These are phyloP conservation scores for Drosophila formosana DNA, from an alignment of 2,888 invertebrate genomes.

Conservation along the genomic window DNA sequence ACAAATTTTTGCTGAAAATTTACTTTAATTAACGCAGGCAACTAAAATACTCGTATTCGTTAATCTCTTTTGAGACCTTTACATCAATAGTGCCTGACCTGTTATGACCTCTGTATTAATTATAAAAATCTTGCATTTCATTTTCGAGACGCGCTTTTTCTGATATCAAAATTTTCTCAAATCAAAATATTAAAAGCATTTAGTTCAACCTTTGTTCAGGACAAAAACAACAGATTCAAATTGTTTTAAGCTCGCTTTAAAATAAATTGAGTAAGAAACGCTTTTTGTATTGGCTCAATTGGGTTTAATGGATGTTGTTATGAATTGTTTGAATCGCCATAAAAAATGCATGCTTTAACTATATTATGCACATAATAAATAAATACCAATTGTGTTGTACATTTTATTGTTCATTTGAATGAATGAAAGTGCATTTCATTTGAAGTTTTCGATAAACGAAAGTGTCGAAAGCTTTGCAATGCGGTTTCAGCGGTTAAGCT, in stretches of 20 bases:
- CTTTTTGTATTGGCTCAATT: not conserved
- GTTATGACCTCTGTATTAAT: no score
- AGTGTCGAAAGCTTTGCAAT: not conserved
- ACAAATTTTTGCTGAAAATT: slow-evolving; percentile 58
- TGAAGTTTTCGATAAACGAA: not conserved
- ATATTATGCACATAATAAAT: not conserved
- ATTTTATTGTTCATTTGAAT: not conserved
- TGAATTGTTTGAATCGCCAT: not conserved
- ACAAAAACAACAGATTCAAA: no score
- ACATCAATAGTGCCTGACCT: not conserved
- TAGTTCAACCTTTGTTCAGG: no score
- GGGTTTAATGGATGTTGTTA: not conserved
- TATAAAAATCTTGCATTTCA: no score
- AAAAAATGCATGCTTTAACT: not conserved
- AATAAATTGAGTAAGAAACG: not conserved
- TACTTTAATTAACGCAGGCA: slow-evolving; percentile 56
- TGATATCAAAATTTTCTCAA: no score
- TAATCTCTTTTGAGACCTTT: not conserved
- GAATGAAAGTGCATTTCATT: not conserved
- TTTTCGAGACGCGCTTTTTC: no score
- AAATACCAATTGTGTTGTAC: not conserved
- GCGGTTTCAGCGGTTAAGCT: no score
- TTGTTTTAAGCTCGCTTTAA: not conserved
- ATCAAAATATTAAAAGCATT: no score
- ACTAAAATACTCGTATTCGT: not conserved